Base-by-base conservation (phyloP, 2,113 vertebrate genomes). In the Dasypus novemcinctus region DNA sequence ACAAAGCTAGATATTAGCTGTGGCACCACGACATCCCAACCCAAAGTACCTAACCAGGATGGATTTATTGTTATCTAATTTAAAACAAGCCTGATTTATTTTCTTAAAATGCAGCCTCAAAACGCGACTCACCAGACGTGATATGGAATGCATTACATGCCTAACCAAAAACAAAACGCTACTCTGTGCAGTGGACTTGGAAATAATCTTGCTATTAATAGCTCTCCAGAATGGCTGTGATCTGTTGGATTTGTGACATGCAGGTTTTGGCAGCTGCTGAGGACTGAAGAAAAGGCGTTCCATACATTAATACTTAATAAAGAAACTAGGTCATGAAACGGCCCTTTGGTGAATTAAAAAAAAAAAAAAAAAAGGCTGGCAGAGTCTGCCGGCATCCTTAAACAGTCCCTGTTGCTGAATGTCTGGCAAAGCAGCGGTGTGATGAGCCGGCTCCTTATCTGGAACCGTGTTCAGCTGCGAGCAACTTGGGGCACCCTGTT, bases 121-220 rank as follows among this genome's bases (percentile, higher is more conserved):
- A 92, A 96, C 86, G 85, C 85, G 92, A 76, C 88, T 95, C 69
- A 11, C 76, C 61, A 97, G 88, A 95, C 71, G 6, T 64, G 88
- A 95, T 90, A 92, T 95, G 96, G 94, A 94, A 97, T 91, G 78
- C 49, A 97, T 96, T 97, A 92, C 84, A 69, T 68, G 61, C 54
- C 63, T 90, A 88, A 95, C 96, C 46, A 86, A 82, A 93, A 96
- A 76, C 90, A 97, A 95, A 97, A 97, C 2, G 10, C 94, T 85
- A 68, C 80, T 95, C 23, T 1, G 71, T 85, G 90, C 88, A 95
- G 76, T 52, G 63, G 88, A 93, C 93, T 96, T 96, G 94, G 97
- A 91, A 96, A 96, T 95, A 68, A 90, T 96, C 76, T 97, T 94
- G 76, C 92, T 97, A 95, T 97, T 94, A 91, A 96, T 97, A 97